Evolutionary conservation across 1,140 invertebrate genomes (phyloP), one percentile per base, ranked within the genome.

Genomic region (Pinna nobilis): DNA sequence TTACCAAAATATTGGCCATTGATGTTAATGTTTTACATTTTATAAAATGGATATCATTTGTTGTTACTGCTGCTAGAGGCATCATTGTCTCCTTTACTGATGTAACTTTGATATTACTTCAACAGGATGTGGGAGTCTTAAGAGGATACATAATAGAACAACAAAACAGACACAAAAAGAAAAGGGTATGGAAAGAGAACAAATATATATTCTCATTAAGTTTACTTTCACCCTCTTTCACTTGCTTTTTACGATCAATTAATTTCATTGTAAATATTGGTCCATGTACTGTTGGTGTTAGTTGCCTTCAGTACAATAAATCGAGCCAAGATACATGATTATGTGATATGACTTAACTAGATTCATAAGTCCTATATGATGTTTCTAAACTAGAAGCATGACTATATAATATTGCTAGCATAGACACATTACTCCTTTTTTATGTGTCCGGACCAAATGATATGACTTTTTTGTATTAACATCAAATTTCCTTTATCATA

Each of bases 91-190:
- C 5, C 4, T 59, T 25, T 30, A 9, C 4, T 30, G 5, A 28
- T 7, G 4, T 33, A 9, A 28, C 4, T 6, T 11, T 41, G n/a
- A 33, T 2, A 64, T 51, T 66, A 7, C 61, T 68, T 3, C 65
- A 63, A 11, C 71, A 84, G 80, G 67, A 84, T 20, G 74, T 79
- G 35, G 64, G 64, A 33, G 53, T 55, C 30, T 59, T 80, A 13
- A 78, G 74, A 80, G 67, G 69, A 15, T 68, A 69, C 2, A 85
- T 85, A 30, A 57, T 84, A 47, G 55, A 73, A 32, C 84, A 85
- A 59, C 81, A 86, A 70, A 71, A 79, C 50, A 66, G 69, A 55
- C 74, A 86, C 61, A 77, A 50, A 50, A 82, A 77, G 61, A 86
- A 83, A 76, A 72, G 83, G 66, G 83, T 83, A 37, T 76, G 78